Percentiles rank a stretch among this genome's conserved stretches.
These are phyloP conservation scores for Mamestra configurata DNA, from an alignment of 1,140 invertebrate genomes.

Conservation along the genomic window DNA sequence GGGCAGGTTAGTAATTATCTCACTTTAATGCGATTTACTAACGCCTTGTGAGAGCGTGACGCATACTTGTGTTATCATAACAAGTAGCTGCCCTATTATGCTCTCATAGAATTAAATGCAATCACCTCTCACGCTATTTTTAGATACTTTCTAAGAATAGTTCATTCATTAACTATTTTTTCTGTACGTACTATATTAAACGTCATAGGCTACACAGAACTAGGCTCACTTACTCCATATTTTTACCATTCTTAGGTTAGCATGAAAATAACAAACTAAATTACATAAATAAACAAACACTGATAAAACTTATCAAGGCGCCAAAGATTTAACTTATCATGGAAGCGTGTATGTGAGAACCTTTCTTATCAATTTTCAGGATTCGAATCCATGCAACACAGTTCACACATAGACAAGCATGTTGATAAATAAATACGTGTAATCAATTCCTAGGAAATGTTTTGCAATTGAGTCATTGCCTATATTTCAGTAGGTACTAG, in stretches of 20 bases:
- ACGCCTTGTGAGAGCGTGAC: not conserved
- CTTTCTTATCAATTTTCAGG: slow-evolving; percentile 69
- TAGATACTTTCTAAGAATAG: not conserved
- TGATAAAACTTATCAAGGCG: slow-evolving; percentile 67
- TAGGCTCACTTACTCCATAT: too few species aligned
- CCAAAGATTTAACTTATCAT: slow-evolving; percentile 71
- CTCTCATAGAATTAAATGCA: not conserved
- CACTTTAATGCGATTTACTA: slow-evolving; percentile 3
- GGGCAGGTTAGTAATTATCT: slow-evolving; percentile 17
- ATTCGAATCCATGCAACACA: slow-evolving; percentile 69
- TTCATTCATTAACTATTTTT: not conserved
- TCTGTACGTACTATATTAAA: too few species aligned
- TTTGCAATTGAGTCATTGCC: slow-evolving; percentile 1
- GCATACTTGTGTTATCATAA: not conserved
- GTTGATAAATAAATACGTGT: slow-evolving; percentile 32
- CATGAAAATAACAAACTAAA: slow-evolving; percentile 49
- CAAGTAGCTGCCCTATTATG: not conserved
- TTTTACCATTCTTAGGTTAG: not conserved
- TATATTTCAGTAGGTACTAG: not conserved
- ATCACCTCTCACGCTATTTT: not conserved
- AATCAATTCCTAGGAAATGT: slow-evolving; percentile 9
- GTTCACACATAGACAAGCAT: slow-evolving; percentile 12
- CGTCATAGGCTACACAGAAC: not conserved
- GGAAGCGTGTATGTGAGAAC: slow-evolving; percentile 68
- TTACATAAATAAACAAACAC: slow-evolving; percentile 58